Evolutionary conservation across 1,140 invertebrate genomes (phyloP).

Genomic region (Yoshiicerus persimilis): DNA sequence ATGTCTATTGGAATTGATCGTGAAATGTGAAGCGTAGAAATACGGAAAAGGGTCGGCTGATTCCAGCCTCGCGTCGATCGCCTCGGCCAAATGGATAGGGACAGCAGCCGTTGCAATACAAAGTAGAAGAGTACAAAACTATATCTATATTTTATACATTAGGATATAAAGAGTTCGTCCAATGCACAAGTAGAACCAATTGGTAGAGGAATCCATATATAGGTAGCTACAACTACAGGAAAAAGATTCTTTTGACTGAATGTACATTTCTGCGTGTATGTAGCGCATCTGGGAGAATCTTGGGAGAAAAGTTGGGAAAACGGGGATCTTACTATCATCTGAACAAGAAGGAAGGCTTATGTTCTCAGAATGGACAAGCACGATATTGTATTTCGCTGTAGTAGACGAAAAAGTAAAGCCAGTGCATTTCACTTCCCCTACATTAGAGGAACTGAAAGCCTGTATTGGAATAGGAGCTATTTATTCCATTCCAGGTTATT

Average conservation of each 20-base stretch:
- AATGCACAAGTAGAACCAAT: too few relatives aligned
- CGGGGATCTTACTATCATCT: neutral
- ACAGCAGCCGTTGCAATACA: neutral
- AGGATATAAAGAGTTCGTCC: neutral
- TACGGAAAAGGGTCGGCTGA: neutral
- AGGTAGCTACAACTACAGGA: too few relatives aligned
- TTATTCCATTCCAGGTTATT: neutral
- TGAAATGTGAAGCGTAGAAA: neutral
- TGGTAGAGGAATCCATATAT: too few relatives aligned
- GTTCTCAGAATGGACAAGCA: neutral
- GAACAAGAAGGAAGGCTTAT: neutral
- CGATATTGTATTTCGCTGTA: neutral
- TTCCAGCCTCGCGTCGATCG: neutral
- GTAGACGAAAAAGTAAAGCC: neutral
- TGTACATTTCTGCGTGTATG: neutral
- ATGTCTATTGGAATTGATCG: slow-evolving; percentile 10
- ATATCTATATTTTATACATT: neutral
- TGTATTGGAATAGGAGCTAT: neutral
- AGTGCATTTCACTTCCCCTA: too few relatives aligned
- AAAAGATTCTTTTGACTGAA: neutral
- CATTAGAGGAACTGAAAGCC: neutral
- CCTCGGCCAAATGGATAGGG: neutral
- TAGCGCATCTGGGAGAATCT: neutral
- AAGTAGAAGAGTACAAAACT: neutral
- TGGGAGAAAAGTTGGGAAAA: neutral